Evolutionary conservation across 30 jellyfish, hydroid and myxozoan species (phyloP).

Genomic region (Cassiopea andromeda): DNA sequence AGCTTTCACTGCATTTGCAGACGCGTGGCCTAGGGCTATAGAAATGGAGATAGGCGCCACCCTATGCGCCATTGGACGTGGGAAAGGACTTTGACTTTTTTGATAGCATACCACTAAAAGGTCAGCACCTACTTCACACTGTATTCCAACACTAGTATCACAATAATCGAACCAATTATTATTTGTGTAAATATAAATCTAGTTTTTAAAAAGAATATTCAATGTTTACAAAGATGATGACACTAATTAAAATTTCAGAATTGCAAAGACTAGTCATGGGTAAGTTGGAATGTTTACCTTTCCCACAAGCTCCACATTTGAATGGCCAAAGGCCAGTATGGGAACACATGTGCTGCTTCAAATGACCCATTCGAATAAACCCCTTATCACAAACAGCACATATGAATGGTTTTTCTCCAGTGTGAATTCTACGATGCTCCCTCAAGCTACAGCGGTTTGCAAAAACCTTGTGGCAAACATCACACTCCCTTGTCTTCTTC

Average conservation of each 20-base stretch:
- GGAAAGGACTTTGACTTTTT: no score
- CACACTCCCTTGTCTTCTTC: slow-evolving; percentile 69
- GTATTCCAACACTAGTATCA: no score
- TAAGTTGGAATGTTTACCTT: slow-evolving; percentile 14
- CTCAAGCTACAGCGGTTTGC: slow-evolving; percentile 62
- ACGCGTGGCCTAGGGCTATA: no score
- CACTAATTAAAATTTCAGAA: background rate
- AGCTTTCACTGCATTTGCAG: no score
- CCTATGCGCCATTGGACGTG: no score
- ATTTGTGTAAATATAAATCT: no score
- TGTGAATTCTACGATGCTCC: slow-evolving; percentile 62
- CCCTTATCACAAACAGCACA: slow-evolving; percentile 61
- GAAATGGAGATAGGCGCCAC: no score
- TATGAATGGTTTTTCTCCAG: slow-evolving; percentile 70
- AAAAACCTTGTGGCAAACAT: slow-evolving; percentile 53
- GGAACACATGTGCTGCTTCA: slow-evolving; percentile 61
- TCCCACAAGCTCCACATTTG: slow-evolving; percentile 73
- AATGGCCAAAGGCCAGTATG: slow-evolving; percentile 79
- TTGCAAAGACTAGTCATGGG: background rate
- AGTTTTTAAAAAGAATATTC: no score
- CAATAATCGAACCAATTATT: no score
- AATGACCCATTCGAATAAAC: slow-evolving; percentile 59
- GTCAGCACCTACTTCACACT: no score
- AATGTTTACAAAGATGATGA: no score
- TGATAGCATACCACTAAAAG: no score